Percentiles rank a stretch among this genome's conserved stretches.
Evolutionary conservation across 2,888 invertebrate genomes (phyloP).

Genomic region (Brachypalpus laphriformis): DNA sequence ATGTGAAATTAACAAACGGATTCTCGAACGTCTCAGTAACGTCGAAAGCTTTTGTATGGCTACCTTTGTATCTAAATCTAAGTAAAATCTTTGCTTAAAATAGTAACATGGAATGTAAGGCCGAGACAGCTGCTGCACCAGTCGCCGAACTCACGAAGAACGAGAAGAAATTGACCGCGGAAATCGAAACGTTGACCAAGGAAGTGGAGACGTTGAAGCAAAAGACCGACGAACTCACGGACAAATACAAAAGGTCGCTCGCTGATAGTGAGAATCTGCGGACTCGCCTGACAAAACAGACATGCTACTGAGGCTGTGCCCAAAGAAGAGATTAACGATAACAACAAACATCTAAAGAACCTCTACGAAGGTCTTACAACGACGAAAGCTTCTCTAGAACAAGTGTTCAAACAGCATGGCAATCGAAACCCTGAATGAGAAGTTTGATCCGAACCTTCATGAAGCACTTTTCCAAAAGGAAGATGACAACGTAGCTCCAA

Average conservation of each 20-base stretch:
- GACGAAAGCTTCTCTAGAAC: constrained; percentile 92
- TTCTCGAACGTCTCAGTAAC: no score
- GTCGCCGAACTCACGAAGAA: constrained; percentile 54
- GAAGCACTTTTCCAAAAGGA: constrained; percentile 98
- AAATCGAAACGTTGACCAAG: constrained; percentile 86
- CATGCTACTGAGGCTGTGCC: constrained; percentile 95
- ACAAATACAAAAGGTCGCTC: constrained; percentile 96
- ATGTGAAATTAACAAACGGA: no score
- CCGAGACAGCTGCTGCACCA: background rate
- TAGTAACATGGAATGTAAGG: no score
- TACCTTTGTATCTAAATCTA: no score
- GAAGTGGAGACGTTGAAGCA: constrained; percentile 86
- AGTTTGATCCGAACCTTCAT: constrained; percentile 98
- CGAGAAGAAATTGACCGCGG: constrained; percentile 86
- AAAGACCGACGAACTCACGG: constrained; percentile 86
- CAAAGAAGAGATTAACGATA: constrained; percentile 87
- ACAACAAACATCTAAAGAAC: constrained; percentile 91
- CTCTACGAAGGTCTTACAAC: constrained; percentile 94
- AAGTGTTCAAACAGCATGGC: constrained; percentile 96
- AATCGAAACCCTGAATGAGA: constrained; percentile 93
- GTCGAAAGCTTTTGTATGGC: no score
- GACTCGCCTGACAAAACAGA: constrained; percentile 92
- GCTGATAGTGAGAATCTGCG: constrained; percentile 98
- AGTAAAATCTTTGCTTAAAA: no score
- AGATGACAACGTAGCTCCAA: constrained; percentile 90